phyloP scores from a whole-genome alignment of 37 sponge, comb jelly and placozoan species.

The Diacarnus erythraeanus region DNA sequence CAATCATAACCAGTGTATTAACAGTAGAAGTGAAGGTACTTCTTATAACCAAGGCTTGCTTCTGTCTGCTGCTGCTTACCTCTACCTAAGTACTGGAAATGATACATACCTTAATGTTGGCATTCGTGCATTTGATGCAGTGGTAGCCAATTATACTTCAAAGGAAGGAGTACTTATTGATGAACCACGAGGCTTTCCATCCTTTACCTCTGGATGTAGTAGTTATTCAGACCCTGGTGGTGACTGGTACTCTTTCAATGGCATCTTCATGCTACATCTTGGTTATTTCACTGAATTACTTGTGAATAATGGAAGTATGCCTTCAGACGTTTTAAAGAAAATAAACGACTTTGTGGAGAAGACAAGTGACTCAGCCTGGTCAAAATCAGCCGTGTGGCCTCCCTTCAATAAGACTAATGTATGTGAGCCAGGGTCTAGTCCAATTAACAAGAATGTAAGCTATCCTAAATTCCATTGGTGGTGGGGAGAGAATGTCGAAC shows the following conservation, averaged over 20 bases:
- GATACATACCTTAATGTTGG: conserved; percentile 30
- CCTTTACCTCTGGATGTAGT: background rate
- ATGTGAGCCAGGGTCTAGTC: background rate
- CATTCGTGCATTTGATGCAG: conserved; percentile 33
- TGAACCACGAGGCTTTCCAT: conserved; percentile 32
- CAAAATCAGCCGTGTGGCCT: conserved; percentile 35
- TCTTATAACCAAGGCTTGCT: conserved; percentile 58
- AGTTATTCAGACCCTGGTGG: conserved; percentile 39
- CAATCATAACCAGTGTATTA: background rate
- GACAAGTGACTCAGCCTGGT: conserved; percentile 54
- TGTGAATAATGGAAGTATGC: conserved; percentile 3
- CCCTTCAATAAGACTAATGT: conserved; percentile 19
- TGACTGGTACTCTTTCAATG: conserved; percentile 53
- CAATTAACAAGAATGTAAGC: background rate
- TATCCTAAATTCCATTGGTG: conserved; percentile 57
- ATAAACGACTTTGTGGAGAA: conserved; percentile 12
- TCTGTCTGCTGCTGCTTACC: conserved; percentile 27
- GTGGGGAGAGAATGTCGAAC: conserved; percentile 14
- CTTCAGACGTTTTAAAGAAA: background rate
- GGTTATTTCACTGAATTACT: conserved; percentile 33
- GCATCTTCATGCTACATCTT: conserved; percentile 57
- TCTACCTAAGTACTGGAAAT: conserved; percentile 41
- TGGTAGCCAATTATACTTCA: conserved; percentile 32
- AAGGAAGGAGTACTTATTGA: conserved; percentile 29
- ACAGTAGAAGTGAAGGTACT: conserved; percentile 14